Evolutionary conservation across 2,888 invertebrate species (phyloP).

Genomic region (Merodon equestris): DNA sequence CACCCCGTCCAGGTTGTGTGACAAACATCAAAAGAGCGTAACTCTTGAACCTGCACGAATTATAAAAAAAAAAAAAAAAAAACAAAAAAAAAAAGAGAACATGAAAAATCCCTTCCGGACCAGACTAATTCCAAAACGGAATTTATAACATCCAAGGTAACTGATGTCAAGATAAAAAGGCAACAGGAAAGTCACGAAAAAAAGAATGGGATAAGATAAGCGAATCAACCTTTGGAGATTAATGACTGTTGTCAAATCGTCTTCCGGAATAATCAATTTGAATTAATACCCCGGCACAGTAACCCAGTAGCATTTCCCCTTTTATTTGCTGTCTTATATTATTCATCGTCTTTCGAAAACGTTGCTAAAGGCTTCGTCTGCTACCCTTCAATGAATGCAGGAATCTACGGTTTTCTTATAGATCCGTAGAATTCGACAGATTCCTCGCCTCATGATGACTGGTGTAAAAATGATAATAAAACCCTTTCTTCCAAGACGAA

Average conservation of each 20-base stretch:
- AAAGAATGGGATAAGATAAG: too few relatives aligned
- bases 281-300: conserved; percentile 1
- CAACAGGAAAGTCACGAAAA: too few relatives aligned
- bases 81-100: too few relatives aligned
- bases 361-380: conserved; percentile 7
- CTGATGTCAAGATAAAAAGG: too few relatives aligned
- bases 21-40: too few relatives aligned
- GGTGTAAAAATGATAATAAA: conserved; percentile 26
- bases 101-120: too few relatives aligned
- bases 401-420: not conserved
- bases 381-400: conserved; percentile 22
- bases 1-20: too few relatives aligned
- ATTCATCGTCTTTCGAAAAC: conserved; percentile 17
- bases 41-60: too few relatives aligned
- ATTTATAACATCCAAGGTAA: too few relatives aligned
- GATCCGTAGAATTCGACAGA: conserved; percentile 13
- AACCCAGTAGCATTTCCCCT: not conserved
- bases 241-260: not conserved
- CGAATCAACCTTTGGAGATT: not conserved
- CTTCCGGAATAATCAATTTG: conserved; percentile 10
- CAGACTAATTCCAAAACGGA: too few relatives aligned
- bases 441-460: conserved; percentile 30
- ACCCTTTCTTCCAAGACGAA: conserved; percentile 5
- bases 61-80: too few relatives aligned
- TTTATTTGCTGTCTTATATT: conserved; percentile 6